phyloP scores from a whole-genome alignment of 2,113 vertebrate species.

The Cranoglanis bouderius region DNA sequence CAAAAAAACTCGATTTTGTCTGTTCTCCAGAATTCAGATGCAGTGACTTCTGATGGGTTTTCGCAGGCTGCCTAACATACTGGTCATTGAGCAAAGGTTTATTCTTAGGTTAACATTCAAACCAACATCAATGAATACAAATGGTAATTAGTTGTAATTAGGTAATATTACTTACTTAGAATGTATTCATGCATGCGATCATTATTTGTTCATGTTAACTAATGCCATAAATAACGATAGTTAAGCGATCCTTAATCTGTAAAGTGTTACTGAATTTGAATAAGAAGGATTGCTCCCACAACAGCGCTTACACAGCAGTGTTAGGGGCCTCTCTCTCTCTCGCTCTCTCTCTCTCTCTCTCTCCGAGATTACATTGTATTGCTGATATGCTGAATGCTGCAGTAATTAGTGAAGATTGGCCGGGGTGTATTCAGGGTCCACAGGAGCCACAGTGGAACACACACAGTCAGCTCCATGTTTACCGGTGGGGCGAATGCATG shows the following conservation, averaged over 20 bases:
- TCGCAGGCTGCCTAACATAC: not conserved
- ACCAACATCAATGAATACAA: not conserved
- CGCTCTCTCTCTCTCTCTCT: too few relatives aligned
- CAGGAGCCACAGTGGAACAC: slow-evolving; percentile 23
- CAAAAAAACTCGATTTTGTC: not conserved
- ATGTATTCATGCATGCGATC: not conserved
- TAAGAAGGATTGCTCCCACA: not conserved
- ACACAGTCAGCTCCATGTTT: slow-evolving; percentile 7
- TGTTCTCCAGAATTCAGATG: not conserved
- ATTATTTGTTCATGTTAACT: not conserved
- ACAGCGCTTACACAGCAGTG: not conserved
- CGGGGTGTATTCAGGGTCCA: slow-evolving; percentile 39
- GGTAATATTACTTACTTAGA: not conserved
- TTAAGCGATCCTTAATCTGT: not conserved
- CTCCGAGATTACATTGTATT: not conserved
- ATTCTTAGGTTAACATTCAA: not conserved
- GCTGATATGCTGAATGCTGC: slow-evolving; percentile 4
- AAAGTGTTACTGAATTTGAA: not conserved
- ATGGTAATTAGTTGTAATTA: not conserved
- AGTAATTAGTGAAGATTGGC: slow-evolving; percentile 35
- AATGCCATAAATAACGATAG: not conserved
- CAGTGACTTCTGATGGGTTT: not conserved
- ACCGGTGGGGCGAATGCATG: not conserved
- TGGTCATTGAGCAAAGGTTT: not conserved
- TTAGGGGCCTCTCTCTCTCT: not conserved